Base-by-base conservation (phyloP, 1,140 invertebrate species). In the Propsilocerus akamusi region DNA sequence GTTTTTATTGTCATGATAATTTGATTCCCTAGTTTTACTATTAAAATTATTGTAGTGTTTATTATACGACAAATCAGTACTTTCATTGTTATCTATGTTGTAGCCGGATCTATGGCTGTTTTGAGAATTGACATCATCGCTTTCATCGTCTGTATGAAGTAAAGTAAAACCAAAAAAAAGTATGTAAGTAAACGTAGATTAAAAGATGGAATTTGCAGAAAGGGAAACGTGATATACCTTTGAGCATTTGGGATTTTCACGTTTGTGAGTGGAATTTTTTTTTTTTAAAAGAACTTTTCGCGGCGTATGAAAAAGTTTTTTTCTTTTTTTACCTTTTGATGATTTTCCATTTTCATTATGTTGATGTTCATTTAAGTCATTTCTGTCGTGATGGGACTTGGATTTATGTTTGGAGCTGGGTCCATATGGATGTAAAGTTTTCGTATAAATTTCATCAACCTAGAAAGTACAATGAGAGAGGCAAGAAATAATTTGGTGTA, bases 21-120 rank as follows among this genome's bases (percentile, higher is more conserved):
- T 41, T 41, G 34, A 41, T 41, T 41, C 34, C 34, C 34, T 41
- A 41, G 17, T 41, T 41, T 41, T 41, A 41, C 22, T 41, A 41
- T 41, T 41, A 41, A 41, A 41, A 41, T 41, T 41, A 41, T 41
- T 41, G 34, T 41, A 20, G 22, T 30, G 10, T 11, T 41, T 41
- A 20, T 41, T 41, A 41, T 41, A 17, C 17, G 17, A 41, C 34
- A 20, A 41, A 41, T 41, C 34, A 41, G 34, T 41, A 20, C 34
- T 41, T 41, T 41, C 34, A 41, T 41, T 14, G 22, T 41, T 41
- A 20, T 41, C 34, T 41, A 41, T 20, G 17, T 20, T 41, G 34
- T 41, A 41, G 34, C 34, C 34, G 22, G 4, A 20, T 41, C 17
- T 41, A 20, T 41, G 34, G 22, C 34, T 41, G 34, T 20, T 41